phyloP scores from a whole-genome alignment of 64 coral and sea anemone genomes.

The Catalaphyllia jardinei region DNA sequence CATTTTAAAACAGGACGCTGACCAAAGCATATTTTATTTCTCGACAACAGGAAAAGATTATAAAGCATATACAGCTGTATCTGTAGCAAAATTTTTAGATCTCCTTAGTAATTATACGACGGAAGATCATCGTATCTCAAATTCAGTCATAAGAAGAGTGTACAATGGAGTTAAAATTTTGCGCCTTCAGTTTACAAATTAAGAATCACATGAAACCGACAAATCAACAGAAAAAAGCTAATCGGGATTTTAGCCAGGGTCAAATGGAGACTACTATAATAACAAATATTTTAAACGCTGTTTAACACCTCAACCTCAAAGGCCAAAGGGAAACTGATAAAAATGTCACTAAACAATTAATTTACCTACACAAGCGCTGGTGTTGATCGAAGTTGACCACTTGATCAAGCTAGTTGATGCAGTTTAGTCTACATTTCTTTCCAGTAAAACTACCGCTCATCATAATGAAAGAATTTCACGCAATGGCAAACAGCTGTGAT shows the following conservation, averaged over 20 bases:
- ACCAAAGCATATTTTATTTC: too few relatives aligned
- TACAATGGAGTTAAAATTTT: too few relatives aligned
- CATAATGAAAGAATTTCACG: neutral
- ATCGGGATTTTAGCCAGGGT: neutral
- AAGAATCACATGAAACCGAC: neutral
- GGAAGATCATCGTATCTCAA: too few relatives aligned
- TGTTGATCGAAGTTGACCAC: neutral
- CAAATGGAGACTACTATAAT: neutral
- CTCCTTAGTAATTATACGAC: too few relatives aligned
- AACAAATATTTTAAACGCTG: neutral
- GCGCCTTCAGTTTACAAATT: neutral
- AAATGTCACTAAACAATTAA: neutral
- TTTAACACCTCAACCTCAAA: neutral
- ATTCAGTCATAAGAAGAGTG: too few relatives aligned
- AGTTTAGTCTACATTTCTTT: neutral
- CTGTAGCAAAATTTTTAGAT: too few relatives aligned
- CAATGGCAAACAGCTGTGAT: neutral
- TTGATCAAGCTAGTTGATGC: neutral
- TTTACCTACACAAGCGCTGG: neutral
- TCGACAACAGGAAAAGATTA: too few relatives aligned
- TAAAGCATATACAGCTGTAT: too few relatives aligned
- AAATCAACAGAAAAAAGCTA: neutral
- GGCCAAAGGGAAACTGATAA: neutral
- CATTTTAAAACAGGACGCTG: too few relatives aligned
- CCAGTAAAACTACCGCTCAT: neutral